Evolutionary conservation across 2,797 vertebrate genomes (phyloP), one percentile per base, ranked within the genome.

Genomic region (Oreonectes daqikongensis): DNA sequence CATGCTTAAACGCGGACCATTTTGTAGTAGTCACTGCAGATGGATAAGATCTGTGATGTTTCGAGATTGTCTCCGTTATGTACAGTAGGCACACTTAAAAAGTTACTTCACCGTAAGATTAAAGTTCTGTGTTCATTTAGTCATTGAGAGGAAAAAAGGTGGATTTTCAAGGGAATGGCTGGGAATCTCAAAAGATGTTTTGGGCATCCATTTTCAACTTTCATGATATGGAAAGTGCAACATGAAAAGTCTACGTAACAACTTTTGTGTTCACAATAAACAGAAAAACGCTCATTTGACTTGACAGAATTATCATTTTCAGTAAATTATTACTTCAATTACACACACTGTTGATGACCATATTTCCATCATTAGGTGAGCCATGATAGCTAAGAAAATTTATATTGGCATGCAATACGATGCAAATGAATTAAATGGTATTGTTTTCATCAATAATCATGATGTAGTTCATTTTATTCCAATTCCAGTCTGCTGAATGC

Each of bases 11-110:
- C 1, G 3, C 53, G 46, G 48, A 68, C 14, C 64, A 35, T 28
- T 66, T 24, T 4, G 24, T 18, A 46, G 28, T 9, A 6, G 38
- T 44, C 24, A 6, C 18, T 22, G 55, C 20, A n/a, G 22, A 68
- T 50, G 55, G 65, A 61, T 32, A 24, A 57, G 5, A 66, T 63
- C 40, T n/a, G 12, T 40, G 35, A 73, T 52, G 17, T 12, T 35
- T 14, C 1, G 17, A 7, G 35, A 35, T 15, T 57, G 24, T 11
- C 55, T 30, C 61, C 7, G 2, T 7, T 6, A 42, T 32, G 26
- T 26, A 32, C 18, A n/a, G 2, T 66, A 35, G 35, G 35, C 35
- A n/a, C 35, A 35, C 10, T 10, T 35, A 20, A 35, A n/a, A 61
- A 30, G 18, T 10, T 61, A 20, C 18, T 35, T 11, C 17, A 35